Base-by-base conservation (phyloP, 2,797 vertebrate genomes). In the Arnoldichthys spilopterus region DNA sequence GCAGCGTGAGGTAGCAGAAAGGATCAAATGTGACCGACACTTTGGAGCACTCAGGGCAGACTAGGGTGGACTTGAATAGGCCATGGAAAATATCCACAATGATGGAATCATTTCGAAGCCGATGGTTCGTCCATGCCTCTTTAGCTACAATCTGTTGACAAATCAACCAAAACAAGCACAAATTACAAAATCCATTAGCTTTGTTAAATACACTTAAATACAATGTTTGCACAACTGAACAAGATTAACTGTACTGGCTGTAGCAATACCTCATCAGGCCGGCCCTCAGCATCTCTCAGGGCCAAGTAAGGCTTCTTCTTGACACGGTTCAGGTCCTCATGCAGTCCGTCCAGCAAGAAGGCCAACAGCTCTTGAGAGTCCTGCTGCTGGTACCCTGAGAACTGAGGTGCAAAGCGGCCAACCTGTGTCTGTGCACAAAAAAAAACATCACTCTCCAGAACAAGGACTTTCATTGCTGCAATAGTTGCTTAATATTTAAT, bases 321-420 rank as follows among this genome's bases (percentile, higher is more conserved):
- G 83, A 99, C 97, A 56, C 97, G 93, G 88, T 99, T 98, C 85
- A 98, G 93, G 90, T 99, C 97, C 90, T 99, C 97, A 1, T 99
- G 97, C 56, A 99, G 92, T 13, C 97, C 97, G 1, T 99, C 97
- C 26, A 99, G 88, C 79, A 99, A 93, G 87, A 99, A 99, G 82
- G 97, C 96, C 92, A 99, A 85, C 64, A 99, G 91, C 89, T 99
- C 97, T 90, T 99, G 97, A 9, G 97, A 99, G 92, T 99, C 97
- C 89, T 99, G 97, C 87, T 99, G 97, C 86, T 99, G 97, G 88
- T 98, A 99, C 78, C 97, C 97, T 69, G 97, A 98, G 91, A 99
- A 99, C 89, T 99, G 97, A 69, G 97, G 97, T 24, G 97, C 97
- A 86, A 99, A 99, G 54, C 96, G 95, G 53, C 97, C 97, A 4